A percentile compares a stretch with the other conserved stretches of the same genome.
Conservation (phyloP, 2,113 vertebrate genomes). For the Rhagologus leucostigma region DNA sequence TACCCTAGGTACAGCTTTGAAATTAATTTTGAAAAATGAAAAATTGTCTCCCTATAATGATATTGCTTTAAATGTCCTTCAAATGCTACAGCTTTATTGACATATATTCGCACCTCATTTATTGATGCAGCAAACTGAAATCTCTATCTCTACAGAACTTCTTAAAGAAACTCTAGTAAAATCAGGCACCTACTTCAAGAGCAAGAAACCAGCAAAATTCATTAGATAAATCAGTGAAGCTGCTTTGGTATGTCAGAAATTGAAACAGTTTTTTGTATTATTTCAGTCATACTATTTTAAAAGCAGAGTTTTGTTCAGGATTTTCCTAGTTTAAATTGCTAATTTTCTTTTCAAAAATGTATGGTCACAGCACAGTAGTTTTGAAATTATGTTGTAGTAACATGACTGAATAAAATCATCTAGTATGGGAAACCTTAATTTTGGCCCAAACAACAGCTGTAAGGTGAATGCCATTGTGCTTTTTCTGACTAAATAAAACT, state of each 20-base stretch:
- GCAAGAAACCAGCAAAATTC: not conserved
- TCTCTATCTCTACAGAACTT: not conserved
- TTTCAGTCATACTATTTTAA: not conserved
- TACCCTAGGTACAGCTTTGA: not conserved
- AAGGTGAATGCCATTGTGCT: not conserved
- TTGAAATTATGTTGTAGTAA: not conserved
- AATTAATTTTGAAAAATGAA: not conserved
- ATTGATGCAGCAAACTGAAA: not conserved
- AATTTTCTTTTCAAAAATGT: not conserved
- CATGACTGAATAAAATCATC: not conserved
- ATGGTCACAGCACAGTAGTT: not conserved
- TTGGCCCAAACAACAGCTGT: not conserved
- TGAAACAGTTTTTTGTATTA: not conserved
- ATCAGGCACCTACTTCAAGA: not conserved
- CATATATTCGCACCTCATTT: accelerated
- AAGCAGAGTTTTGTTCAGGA: not conserved
- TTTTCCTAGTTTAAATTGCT: not conserved
- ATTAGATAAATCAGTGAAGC: not conserved
- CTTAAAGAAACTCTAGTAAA: not conserved
- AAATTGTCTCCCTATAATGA: not conserved
- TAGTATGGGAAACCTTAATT: not conserved
- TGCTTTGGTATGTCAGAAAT: not conserved
- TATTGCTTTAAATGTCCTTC: not conserved
- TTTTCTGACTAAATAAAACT: not conserved
- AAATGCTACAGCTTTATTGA: not conserved